Percentiles rank a stretch among this genome's conserved stretches.
Conservation (phyloP, 2,888 invertebrate species). For the Limnephilus auricula region DNA sequence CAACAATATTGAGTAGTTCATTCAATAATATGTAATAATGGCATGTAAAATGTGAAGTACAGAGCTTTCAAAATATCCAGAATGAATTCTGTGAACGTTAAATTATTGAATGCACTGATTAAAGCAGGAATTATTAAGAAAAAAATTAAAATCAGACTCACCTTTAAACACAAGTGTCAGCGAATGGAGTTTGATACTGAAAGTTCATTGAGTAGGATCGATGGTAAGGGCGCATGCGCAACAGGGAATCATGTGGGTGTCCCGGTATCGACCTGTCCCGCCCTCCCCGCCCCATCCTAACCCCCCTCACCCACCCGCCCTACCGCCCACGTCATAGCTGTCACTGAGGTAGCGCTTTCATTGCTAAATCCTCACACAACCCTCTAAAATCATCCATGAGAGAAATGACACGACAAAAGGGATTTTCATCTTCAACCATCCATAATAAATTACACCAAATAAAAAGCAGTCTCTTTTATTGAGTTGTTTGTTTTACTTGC, state of each 20-base stretch:
- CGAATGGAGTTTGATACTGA: slow-evolving; percentile 57
- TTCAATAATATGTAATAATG: not conserved
- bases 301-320: slow-evolving; percentile 31
- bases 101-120: not conserved
- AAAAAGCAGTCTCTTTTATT: not conserved
- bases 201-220: slow-evolving; percentile 64
- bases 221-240: slow-evolving; percentile 62
- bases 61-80: not conserved
- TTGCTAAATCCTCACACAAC: slow-evolving; percentile 11
- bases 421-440: not conserved
- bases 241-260: slow-evolving; percentile 59
- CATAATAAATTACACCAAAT: not conserved
- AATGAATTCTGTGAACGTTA: not conserved
- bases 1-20: not conserved
- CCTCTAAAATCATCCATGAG: slow-evolving; percentile 8
- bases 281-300: slow-evolving; percentile 30
- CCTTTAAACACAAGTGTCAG: slow-evolving; percentile 57
- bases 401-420: not conserved
- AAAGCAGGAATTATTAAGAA: not conserved
- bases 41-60: not conserved
- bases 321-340: slow-evolving; percentile 41
- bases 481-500: not conserved
- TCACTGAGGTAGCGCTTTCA: slow-evolving; percentile 32
- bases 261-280: slow-evolving; percentile 55
- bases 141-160: slow-evolving; percentile 53